Conservation (phyloP, 2,888 invertebrate species). For the Plebejus melissa region DNA sequence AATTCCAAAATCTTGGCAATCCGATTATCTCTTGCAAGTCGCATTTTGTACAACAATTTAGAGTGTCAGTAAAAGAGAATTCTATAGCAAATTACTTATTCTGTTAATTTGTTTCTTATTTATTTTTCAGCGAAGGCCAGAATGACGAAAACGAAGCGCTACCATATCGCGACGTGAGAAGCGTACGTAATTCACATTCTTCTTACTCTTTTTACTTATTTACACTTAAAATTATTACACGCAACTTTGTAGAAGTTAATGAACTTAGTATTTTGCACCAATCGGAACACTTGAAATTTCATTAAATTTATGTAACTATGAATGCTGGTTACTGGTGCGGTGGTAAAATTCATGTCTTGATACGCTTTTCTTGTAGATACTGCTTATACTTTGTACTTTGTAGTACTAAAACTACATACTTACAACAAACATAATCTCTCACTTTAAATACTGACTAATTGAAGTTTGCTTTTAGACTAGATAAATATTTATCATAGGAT, state of each 20-base stretch:
- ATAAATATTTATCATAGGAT: background rate
- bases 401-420: conserved; percentile 5
- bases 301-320: conserved; percentile 10
- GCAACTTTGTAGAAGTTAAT: conserved; percentile 31
- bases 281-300: background rate
- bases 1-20: no score
- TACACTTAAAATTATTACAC: conserved; percentile 26
- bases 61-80: background rate
- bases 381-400: conserved; percentile 2
- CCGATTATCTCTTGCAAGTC: no score
- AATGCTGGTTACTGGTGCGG: conserved; percentile 25
- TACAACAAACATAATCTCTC: background rate
- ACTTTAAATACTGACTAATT: conserved; percentile 20
- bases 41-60: no score
- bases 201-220: conserved; percentile 27
- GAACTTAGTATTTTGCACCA: conserved; percentile 21
- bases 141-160: conserved; percentile 94
- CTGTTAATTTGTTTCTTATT: background rate
- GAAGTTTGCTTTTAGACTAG: background rate
- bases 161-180: conserved; percentile 88
- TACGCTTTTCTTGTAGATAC: conserved; percentile 22
- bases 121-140: conserved; percentile 86
- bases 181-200: conserved; percentile 82
- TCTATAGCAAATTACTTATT: conserved; percentile 37
- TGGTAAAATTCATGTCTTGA: conserved; percentile 4